Conservation (phyloP, 2,888 invertebrate genomes). For the Dolomedes plantarius region DNA sequence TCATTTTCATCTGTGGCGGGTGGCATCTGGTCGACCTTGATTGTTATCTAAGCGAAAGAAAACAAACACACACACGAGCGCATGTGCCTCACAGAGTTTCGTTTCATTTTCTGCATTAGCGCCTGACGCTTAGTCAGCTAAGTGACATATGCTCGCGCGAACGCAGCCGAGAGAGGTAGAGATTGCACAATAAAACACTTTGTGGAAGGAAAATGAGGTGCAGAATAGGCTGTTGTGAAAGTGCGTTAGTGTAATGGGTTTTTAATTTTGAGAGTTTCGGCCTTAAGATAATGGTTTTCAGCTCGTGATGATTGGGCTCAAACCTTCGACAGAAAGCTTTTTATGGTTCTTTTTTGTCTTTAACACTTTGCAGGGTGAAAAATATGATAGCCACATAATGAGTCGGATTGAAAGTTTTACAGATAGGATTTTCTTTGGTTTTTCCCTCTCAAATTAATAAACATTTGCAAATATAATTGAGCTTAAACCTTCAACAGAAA, state of each 20-base stretch:
- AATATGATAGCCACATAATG: no score
- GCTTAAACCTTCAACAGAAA: no score
- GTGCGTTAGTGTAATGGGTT: neutral
- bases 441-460: no score
- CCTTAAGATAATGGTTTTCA: neutral
- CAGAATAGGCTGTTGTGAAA: constrained; percentile 14
- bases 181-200: neutral
- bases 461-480: no score
- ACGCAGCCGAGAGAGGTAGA: no score
- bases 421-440: no score
- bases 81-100: neutral
- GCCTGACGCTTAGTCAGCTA: constrained; percentile 14
- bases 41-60: neutral
- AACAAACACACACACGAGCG: neutral
- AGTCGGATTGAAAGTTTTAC: no score
- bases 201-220: neutral
- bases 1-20: neutral
- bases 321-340: no score
- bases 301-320: neutral
- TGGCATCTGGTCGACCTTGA: constrained; percentile 21
- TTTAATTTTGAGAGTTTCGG: neutral
- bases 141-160: neutral
- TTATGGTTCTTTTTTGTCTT: no score
- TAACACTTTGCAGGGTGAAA: no score
- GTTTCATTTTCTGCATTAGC: constrained; percentile 2